Conservation (phyloP, 2,888 invertebrate species). For the Agelastica alni region DNA sequence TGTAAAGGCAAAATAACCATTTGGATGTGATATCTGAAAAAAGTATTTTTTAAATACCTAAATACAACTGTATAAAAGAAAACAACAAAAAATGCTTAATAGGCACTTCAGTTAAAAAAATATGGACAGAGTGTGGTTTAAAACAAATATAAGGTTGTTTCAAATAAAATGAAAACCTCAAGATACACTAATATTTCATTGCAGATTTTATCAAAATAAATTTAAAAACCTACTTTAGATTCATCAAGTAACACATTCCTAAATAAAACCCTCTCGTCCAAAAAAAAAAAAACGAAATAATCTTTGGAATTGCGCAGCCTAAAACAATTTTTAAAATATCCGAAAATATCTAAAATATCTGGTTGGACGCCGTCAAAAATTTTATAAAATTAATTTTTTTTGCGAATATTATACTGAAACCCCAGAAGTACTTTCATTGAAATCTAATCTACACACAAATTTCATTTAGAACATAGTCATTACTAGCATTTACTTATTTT, state of each 20-base stretch:
- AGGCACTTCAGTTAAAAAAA: slow-evolving; percentile 20
- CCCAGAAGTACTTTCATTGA: too few species aligned
- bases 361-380: too few species aligned
- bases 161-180: too few species aligned
- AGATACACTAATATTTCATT: neutral
- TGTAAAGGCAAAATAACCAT: slow-evolving; percentile 13
- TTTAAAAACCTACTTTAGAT: too few species aligned
- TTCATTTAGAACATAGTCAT: too few species aligned
- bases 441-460: too few species aligned
- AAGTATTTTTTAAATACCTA: neutral
- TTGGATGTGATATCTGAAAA: slow-evolving; percentile 22
- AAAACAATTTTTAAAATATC: too few species aligned
- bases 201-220: neutral
- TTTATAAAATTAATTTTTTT: too few species aligned
- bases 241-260: too few species aligned
- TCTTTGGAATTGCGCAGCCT: slow-evolving; percentile 10
- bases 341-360: too few species aligned
- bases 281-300: slow-evolving; percentile 7
- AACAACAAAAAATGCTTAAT: slow-evolving; percentile 7
- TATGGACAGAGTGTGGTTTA: slow-evolving; percentile 10
- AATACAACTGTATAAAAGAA: slow-evolving; percentile 5
- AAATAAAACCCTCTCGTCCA: neutral
- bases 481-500: too few species aligned
- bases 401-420: too few species aligned
- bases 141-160: neutral